phyloP scores from a whole-genome alignment of 2,797 vertebrate species.

The Lepilemur ruficaudatus region DNA sequence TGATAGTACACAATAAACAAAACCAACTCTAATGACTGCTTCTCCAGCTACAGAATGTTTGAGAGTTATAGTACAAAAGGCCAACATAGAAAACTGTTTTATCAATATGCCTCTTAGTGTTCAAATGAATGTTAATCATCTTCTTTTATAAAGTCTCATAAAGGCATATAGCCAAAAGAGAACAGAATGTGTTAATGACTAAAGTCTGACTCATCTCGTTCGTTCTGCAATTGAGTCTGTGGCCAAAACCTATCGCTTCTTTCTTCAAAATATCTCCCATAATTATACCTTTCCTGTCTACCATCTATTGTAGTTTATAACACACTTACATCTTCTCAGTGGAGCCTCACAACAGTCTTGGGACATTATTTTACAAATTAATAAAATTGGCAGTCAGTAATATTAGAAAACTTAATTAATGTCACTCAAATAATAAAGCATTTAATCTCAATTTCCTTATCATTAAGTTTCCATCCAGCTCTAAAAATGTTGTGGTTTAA shows the following conservation, averaged over 20 bases:
- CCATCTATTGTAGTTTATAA: background rate
- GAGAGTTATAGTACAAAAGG: constrained; percentile 28
- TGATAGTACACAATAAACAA: background rate
- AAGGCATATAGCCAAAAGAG: constrained; percentile 28
- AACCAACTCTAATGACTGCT: background rate
- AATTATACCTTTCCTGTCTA: constrained; percentile 11
- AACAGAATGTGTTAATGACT: constrained; percentile 64
- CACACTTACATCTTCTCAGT: background rate
- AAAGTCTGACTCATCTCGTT: constrained; percentile 62
- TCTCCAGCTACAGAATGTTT: background rate
- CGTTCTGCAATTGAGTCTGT: background rate
- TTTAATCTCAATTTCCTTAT: background rate
- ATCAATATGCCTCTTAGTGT: constrained; percentile 7
- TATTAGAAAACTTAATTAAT: background rate
- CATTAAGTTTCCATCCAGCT: background rate
- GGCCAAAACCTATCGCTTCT: constrained; percentile 43
- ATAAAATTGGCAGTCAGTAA: background rate
- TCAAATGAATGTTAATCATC: constrained; percentile 52
- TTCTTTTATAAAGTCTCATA: constrained; percentile 24
- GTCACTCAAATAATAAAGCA: background rate
- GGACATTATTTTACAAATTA: background rate
- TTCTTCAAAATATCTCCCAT: constrained; percentile 26
- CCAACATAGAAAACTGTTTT: background rate
- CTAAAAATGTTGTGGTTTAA: background rate
- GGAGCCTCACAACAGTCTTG: background rate